These are phyloP conservation scores for Tipula unca DNA, from an alignment of 2,888 invertebrate species.

Conservation along the genomic window DNA sequence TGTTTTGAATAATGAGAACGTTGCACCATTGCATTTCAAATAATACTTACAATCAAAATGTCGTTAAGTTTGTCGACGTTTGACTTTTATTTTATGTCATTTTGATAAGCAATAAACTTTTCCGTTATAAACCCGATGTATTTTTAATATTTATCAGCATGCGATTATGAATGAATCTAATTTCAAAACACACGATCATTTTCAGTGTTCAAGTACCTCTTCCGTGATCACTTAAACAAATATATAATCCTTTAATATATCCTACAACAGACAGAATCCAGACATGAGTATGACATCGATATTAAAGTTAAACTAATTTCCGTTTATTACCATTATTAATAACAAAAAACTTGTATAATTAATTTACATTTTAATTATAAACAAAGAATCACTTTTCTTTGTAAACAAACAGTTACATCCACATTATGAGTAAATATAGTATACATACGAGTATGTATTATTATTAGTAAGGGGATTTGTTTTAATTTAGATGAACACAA, in stretches of 20 bases:
- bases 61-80: neutral
- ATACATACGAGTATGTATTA: neutral
- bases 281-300: neutral
- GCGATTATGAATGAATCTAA: neutral
- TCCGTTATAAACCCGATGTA: no score
- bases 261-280: neutral
- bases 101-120: neutral
- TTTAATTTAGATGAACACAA: neutral
- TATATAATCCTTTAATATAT: no score
- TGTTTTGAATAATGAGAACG: neutral
- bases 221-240: neutral
- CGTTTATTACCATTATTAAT: neutral
- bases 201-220: neutral
- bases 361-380: neutral
- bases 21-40: neutral
- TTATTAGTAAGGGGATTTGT: neutral
- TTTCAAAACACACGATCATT: neutral
- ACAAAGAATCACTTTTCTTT: constrained; percentile 14
- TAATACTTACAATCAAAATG: neutral
- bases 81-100: neutral
- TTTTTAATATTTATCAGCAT: neutral
- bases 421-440: neutral
- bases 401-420: neutral
- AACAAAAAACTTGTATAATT: neutral
- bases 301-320: neutral